Base-by-base conservation (phyloP, 2,888 invertebrate species). In the Hirtodrosophila histrioides region DNA sequence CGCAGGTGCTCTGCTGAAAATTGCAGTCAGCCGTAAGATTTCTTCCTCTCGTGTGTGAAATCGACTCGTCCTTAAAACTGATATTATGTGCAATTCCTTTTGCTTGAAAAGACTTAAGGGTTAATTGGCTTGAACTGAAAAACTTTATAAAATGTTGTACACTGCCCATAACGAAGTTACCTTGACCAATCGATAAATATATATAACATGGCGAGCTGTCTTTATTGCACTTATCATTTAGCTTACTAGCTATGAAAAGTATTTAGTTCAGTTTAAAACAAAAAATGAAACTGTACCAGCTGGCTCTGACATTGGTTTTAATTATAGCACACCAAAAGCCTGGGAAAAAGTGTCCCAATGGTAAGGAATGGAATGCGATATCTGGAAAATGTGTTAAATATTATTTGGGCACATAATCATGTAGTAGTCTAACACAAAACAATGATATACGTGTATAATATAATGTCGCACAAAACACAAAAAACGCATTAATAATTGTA, bases 401-500 rank as follows among this genome's bases (percentile, higher is more conserved):
- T 62, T 77, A 53, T 51, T 69, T 71, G 12, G 75, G 75, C 17
- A 12, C 41, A 41, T 73, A 73, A 64, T 56, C 48, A 72, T 37
- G 39, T 27, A 11, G 37, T 48, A 24, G 40, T 44, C 43, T 11
- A 10, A 44, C 46, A 10, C 49, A 45, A 27, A 48, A 57, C 17
- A 17, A 17, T 39, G 41, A 51, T 41, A 40, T 53, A 31, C 31
- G 17, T 17, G 17, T 17, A 50, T 53, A 58, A 64, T 66, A 60
- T 41, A 53, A 61, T 36, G 44, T 66, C 55, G 74, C 77, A 17
- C 17, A 17, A 60, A 74, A 73, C 70, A 73, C 69, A 61, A 76
- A 58, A 60, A 65, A 56, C 31, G 54, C 75, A 79, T 83, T 79
- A 69, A 74, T 60, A 68, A 62, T 56, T 45, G 57, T 43, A 31